phyloP scores from a whole-genome alignment of 2,797 vertebrate genomes.

The Sebastes paucispinis region DNA sequence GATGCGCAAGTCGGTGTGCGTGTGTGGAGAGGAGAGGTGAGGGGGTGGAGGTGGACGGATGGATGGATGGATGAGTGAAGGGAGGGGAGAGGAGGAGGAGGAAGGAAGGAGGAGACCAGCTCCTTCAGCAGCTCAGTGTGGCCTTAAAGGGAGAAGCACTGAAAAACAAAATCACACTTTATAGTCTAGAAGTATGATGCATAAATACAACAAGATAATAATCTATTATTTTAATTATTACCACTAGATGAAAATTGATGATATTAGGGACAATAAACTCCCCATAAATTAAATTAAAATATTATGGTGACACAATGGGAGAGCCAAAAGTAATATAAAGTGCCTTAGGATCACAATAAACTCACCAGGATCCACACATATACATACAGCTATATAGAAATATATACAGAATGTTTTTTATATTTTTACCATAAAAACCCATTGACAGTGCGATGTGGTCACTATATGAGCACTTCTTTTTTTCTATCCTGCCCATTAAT shows the following conservation, averaged over 20 bases:
- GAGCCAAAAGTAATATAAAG: not conserved
- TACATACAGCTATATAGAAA: not conserved
- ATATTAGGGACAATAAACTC: not conserved
- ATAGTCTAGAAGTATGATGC: not conserved
- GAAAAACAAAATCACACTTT: not conserved
- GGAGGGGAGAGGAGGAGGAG: constrained; percentile 28
- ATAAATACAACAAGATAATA: not conserved
- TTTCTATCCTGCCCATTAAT: not conserved
- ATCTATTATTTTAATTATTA: not conserved
- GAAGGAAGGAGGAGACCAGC: constrained; percentile 56
- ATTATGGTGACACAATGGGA: not conserved
- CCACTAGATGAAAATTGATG: not conserved
- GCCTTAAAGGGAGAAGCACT: constrained; percentile 66
- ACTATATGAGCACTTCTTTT: not conserved
- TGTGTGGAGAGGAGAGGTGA: constrained; percentile 37
- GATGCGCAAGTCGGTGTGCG: constrained; percentile 59
- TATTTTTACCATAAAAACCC: not conserved
- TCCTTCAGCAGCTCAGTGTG: constrained; percentile 44
- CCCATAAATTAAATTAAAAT: not conserved
- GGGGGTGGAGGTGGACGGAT: constrained; percentile 28
- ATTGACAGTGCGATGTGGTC: not conserved
- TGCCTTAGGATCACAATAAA: not conserved
- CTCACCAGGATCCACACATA: not conserved
- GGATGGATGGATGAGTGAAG: constrained; percentile 25
- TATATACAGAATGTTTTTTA: not conserved